These are phyloP conservation scores for Enteromius afrohamiltoni DNA, from an alignment of 2,797 vertebrate genomes.

Conservation along the genomic window DNA sequence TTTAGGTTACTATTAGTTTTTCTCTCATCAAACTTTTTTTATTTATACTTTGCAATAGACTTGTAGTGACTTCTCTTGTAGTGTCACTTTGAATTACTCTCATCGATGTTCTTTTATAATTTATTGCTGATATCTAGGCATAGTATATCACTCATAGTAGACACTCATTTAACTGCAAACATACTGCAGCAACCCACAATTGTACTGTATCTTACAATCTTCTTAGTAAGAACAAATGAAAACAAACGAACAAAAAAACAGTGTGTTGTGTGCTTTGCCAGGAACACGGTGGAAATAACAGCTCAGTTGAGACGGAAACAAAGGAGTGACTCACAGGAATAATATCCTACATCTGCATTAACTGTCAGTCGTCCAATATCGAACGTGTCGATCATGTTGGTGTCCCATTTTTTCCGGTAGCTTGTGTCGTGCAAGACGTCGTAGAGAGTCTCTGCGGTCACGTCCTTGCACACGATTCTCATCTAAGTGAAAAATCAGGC, in stretches of 20 bases:
- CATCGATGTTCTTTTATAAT: background rate
- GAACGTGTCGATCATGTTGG: constrained; percentile 86
- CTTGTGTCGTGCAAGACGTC: constrained; percentile 84
- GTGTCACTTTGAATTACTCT: background rate
- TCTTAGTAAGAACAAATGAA: background rate
- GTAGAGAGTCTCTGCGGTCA: constrained; percentile 79
- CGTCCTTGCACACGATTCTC: constrained; percentile 84
- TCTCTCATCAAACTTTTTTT: background rate
- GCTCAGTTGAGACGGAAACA: constrained; percentile 8
- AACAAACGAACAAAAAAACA: background rate
- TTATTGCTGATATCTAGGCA: constrained; percentile 1
- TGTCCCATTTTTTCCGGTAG: constrained; percentile 86
- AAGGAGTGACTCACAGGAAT: constrained; percentile 78
- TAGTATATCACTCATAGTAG: background rate
- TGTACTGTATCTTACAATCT: background rate
- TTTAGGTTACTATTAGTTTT: background rate
- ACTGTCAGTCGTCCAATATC: constrained; percentile 85
- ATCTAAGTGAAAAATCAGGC: constrained; percentile 72
- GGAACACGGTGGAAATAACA: constrained; percentile 11
- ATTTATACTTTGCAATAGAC: no score
- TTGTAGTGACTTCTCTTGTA: background rate
- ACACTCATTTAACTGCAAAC: background rate
- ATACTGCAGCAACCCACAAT: background rate
- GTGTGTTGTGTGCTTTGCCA: background rate
- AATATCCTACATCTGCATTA: constrained; percentile 87